Evolutionary conservation across 2,113 vertebrate genomes (phyloP).

Genomic region (Ceyx cyanopectus): DNA sequence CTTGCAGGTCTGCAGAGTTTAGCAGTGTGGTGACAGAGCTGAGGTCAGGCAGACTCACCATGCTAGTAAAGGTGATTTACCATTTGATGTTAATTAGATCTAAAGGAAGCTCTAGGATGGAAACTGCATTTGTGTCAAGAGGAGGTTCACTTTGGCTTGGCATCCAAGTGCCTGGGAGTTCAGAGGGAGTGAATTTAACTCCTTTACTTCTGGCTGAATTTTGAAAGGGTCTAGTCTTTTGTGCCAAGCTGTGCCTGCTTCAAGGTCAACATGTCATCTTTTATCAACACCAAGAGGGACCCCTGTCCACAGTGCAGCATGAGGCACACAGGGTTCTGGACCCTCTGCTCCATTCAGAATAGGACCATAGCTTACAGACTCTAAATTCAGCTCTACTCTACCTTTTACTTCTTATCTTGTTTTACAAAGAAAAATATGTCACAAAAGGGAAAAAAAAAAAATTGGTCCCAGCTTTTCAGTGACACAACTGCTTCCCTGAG

Average conservation of each 20-base stretch:
- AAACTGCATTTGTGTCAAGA: not conserved
- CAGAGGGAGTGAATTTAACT: not conserved
- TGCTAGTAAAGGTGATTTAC: not conserved
- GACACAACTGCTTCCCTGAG: not conserved
- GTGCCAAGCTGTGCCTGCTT: not conserved
- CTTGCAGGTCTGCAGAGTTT: not conserved
- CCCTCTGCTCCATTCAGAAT: not conserved
- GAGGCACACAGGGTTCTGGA: not conserved
- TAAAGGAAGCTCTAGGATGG: not conserved
- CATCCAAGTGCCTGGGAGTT: not conserved
- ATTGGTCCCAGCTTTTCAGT: not conserved
- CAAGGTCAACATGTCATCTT: not conserved
- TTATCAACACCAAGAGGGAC: not conserved
- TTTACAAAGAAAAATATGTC: not conserved
- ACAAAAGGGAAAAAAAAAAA: not conserved
- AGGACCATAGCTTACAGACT: not conserved
- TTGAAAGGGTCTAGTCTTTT: not conserved
- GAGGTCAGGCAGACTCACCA: not conserved
- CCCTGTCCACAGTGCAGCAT: too few species aligned
- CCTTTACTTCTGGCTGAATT: not conserved
- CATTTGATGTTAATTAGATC: not conserved
- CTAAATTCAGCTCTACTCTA: not conserved
- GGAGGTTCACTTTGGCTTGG: accelerated
- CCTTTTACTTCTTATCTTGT: not conserved
- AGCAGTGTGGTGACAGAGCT: not conserved